phyloP scores from a whole-genome alignment of 2,113 vertebrate species.

The Hemiscyllium ocellatum region DNA sequence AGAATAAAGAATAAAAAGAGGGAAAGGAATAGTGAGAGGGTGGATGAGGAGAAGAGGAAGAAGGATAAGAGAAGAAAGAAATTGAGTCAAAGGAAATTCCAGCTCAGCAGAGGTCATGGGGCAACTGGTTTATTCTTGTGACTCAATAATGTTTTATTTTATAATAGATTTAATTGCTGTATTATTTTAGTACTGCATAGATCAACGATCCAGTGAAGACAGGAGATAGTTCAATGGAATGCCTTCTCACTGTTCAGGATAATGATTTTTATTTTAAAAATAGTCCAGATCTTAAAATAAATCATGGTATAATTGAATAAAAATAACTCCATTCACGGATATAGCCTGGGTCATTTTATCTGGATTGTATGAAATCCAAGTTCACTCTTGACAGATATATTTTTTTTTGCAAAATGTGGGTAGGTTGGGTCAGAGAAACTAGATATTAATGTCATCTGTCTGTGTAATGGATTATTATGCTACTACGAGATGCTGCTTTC shows the following conservation, averaged over 20 bases:
- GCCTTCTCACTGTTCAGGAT: neutral
- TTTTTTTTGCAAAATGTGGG: neutral
- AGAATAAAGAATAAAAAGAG: neutral
- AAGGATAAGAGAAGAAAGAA: too few relatives aligned
- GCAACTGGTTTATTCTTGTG: neutral
- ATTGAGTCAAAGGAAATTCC: neutral
- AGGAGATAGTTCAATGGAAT: neutral
- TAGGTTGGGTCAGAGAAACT: conserved; percentile 4
- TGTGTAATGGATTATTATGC: conserved; percentile 17
- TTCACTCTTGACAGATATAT: conserved; percentile 4
- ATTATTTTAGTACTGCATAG: conserved; percentile 9
- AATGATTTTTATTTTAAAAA: conserved; percentile 31
- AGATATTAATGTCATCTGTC: conserved; percentile 10
- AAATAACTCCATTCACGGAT: conserved; percentile 25
- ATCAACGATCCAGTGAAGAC: conserved; percentile 15
- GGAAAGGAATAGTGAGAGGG: neutral
- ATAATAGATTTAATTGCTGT: conserved; percentile 9
- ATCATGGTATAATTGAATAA: conserved; percentile 11
- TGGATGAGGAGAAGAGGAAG: too few relatives aligned
- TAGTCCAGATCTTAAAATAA: conserved; percentile 28
- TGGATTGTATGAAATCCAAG: conserved; percentile 25
- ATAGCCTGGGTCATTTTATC: conserved; percentile 12
- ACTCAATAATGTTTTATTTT: neutral
- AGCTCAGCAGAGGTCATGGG: neutral
- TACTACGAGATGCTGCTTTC: neutral